Evolutionary conservation across 2,888 invertebrate species (phyloP).

Genomic region (Drosophila imparisetae): DNA sequence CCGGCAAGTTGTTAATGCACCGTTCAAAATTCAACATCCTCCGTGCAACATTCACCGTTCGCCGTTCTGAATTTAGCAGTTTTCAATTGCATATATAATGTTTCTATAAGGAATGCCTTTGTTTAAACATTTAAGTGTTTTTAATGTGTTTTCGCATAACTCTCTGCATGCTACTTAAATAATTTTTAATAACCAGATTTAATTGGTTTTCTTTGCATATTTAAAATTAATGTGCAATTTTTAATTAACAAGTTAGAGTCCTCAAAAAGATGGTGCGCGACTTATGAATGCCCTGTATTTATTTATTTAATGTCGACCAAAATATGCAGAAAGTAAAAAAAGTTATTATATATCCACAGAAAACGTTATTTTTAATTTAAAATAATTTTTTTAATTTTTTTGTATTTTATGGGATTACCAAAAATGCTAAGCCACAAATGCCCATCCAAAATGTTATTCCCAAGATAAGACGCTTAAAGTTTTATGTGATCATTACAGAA

Average conservation of each 20-base stretch:
- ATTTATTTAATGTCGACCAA: background rate
- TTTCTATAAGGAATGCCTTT: background rate
- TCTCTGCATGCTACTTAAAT: background rate
- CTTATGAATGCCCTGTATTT: background rate
- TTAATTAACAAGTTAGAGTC: background rate
- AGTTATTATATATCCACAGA: background rate
- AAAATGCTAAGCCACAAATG: background rate
- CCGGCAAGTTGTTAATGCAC: constrained; percentile 54
- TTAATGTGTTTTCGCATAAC: background rate
- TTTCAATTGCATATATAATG: constrained; percentile 5
- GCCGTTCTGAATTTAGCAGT: background rate
- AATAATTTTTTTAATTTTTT: background rate
- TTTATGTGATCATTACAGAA: background rate
- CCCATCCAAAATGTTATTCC: too few species aligned
- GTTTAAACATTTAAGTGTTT: background rate
- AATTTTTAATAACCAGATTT: background rate
- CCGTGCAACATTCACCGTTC: background rate
- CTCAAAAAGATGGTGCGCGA: background rate
- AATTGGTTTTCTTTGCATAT: background rate
- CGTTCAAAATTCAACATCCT: constrained; percentile 13
- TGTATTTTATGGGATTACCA: background rate
- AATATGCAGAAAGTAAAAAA: background rate
- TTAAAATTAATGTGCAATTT: background rate
- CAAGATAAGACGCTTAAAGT: background rate
- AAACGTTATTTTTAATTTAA: background rate